Base-by-base conservation (phyloP, 2,113 vertebrate genomes). In the Bubo blakistoni region DNA sequence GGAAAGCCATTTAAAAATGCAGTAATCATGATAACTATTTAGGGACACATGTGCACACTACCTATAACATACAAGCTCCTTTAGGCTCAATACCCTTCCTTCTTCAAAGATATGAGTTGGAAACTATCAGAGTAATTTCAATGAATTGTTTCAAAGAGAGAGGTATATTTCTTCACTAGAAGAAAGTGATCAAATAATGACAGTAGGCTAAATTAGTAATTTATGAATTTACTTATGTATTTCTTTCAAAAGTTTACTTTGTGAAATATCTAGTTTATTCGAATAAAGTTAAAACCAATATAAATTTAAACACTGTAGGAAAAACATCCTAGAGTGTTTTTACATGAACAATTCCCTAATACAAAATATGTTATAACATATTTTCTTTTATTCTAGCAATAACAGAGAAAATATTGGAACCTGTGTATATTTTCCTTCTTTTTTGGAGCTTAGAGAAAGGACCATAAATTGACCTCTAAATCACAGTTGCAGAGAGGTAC, bases 41-140 rank as follows among this genome's bases (percentile, higher is more conserved):
- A 44, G 32, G 32, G 18, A 49, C 24, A 24, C 3, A 52, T 1
- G 0, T 40, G 5, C 19, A 71, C 2, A 8, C 7, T 66, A 46
- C 21, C 8, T 36, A 16, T 20, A 54, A 14, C 13, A 29, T 34
- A 32, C 3, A 59, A 57, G 10, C 9, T 84, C 10, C 5, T 10
- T 90, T 77, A 76, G 26, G 3, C 9, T 77, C 16, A 52, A 21
- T 62, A 26, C 2, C 1, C 3, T 57, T 55, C 52, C 26, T 63
- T 84, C 22, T 93, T 86, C 40, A 81, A 73, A 67, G 5, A 15
- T 8, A 29, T 16, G 26, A 66, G 19, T 38, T 86, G 16, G 16
- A 79, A 86, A 29, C 11, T 40, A 19, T 30, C 16, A 34, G 11
- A 59, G 3, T 44, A 57, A 44, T 78, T 86, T 49, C 40, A 92